Evolutionary conservation across 2,113 vertebrate species (phyloP).

Genomic region (Pycnonotus jocosus): DNA sequence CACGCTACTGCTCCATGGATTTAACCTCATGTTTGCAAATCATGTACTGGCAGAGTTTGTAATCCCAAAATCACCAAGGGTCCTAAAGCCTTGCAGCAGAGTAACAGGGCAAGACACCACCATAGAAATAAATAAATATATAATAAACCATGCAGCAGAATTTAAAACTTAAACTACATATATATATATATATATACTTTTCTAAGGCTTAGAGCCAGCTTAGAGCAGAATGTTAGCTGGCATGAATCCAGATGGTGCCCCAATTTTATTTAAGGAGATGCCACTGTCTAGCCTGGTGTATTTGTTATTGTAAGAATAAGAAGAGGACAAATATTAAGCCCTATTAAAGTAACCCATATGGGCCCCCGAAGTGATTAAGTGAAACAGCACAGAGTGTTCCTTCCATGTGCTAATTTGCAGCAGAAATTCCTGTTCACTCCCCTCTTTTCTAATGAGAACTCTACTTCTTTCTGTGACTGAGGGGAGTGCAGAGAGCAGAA

Average conservation of each 20-base stretch:
- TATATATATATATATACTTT: neutral
- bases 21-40: neutral
- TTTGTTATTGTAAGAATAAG: neutral
- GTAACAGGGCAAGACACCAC: neutral
- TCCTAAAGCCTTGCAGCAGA: neutral
- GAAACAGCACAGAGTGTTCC: neutral
- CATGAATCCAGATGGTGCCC: neutral
- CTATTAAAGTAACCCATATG: neutral
- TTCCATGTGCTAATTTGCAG: neutral
- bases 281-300: neutral
- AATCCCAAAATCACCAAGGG: neutral
- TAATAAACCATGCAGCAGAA: neutral
- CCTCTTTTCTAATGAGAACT: neutral
- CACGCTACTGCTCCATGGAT: fast-evolving
- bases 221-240: neutral
- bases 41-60: neutral
- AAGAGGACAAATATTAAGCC: neutral
- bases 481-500: neutral
- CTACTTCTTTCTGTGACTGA: neutral
- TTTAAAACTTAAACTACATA: neutral
- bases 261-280: neutral
- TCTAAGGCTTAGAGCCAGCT: neutral
- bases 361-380: neutral
- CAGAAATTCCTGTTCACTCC: neutral
- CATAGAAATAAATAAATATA: neutral